Evolutionary conservation across 2,888 invertebrate genomes (phyloP), one percentile per base, ranked within the genome.

Genomic region (Eurois occulta): DNA sequence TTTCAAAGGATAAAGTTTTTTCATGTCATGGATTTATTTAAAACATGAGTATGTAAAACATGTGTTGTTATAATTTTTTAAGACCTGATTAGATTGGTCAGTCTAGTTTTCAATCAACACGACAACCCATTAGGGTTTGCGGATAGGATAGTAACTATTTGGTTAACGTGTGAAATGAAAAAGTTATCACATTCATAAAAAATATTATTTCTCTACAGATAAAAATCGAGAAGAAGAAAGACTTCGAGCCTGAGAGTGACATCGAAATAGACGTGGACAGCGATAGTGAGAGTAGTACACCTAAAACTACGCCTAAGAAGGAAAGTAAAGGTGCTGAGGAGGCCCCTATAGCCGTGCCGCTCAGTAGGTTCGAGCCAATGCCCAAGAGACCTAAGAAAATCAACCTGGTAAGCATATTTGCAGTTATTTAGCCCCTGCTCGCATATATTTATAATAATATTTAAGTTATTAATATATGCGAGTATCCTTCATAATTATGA

Each of bases 191-290:
- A 62, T 48, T 16, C 1, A 75, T 21, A 2, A 43, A 41, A 55
- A 35, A 35, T 35, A 16, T 18, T 28, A 58, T 35, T 43, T 6
- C 3, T 48, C 2, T 28, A 16, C 86, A 97, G 97, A 97, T 97
- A 83, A 97, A 96, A 94, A 95, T 97, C 74, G 96, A 96, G 83
- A 97, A 97, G 88, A 95, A 95, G 77, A 95, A 95, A 84, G 95
- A 95, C 67, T 95, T 95, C 0, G 97, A 97, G 46, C 93, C 95
- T 73, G 97, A 97, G 28, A 97, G 96, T 90, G 97, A 97, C 86
- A 95, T 97, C 85, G 97, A 97, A 78, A 94, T 97, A 83, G 97
- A 97, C 80, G 93, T 97, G 84, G 97, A 97, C 89, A 97, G 97
- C 87, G 97, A 96, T 69, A 94, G 92, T 81, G 97, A 96, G 62